Conservation (phyloP, 2,113 vertebrate species). For the Coptodon bakossiorum region DNA sequence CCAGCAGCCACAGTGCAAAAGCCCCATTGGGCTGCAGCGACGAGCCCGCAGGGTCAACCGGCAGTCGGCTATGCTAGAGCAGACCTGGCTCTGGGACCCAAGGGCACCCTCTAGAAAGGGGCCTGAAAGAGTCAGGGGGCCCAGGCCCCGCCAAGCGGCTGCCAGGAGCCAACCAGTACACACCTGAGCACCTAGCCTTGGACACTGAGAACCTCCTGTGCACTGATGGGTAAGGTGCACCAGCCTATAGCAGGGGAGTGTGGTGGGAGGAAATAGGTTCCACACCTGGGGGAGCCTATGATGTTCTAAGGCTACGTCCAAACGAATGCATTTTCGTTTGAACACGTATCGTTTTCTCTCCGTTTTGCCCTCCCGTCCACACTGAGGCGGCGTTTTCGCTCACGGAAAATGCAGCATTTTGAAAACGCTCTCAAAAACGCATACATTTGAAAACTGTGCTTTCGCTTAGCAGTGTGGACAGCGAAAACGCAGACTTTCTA, state of each 20-base stretch:
- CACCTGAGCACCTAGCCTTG: not conserved
- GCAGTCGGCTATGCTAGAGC: not conserved
- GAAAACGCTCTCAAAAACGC: not conserved
- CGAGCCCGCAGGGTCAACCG: not conserved
- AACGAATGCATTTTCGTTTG: not conserved
- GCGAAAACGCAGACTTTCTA: not conserved
- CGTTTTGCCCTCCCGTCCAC: not conserved
- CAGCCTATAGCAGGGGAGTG: not conserved
- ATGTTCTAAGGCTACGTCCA: not conserved
- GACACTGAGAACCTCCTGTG: not conserved
- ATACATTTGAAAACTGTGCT: not conserved
- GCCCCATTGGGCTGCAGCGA: not conserved
- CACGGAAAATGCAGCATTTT: not conserved
- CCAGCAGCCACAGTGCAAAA: not conserved
- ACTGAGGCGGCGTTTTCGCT: not conserved
- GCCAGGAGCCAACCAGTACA: not conserved
- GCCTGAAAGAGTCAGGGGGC: not conserved
- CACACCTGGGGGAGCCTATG: not conserved
- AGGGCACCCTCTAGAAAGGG: not conserved
- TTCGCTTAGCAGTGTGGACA: not conserved
- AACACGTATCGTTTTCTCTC: not conserved
- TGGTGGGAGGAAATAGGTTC: not conserved
- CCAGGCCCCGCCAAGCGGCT: not conserved
- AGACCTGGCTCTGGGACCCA: not conserved
- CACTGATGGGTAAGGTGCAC: not conserved